These are phyloP conservation scores for Ceramica pisi DNA, from an alignment of 2,888 invertebrate species.

Conservation along the genomic window DNA sequence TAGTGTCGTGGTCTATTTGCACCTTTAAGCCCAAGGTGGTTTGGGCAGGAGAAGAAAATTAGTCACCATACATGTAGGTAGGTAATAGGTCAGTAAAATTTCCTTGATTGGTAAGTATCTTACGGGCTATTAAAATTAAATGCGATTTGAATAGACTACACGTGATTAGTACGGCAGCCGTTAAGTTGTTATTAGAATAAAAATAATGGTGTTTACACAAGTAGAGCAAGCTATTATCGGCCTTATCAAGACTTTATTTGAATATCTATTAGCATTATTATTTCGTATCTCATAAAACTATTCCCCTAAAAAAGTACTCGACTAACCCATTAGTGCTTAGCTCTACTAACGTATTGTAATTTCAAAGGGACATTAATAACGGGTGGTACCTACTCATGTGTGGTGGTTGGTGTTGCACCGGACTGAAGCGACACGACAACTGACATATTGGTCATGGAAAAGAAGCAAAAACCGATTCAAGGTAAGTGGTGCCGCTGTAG, in stretches of 20 bases:
- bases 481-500: conserved; percentile 75
- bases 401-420: conserved; percentile 52
- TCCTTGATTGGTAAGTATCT: conserved; percentile 5
- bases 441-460: conserved; percentile 73
- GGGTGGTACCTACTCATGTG: conserved; percentile 54
- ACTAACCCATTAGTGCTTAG: conserved; percentile 34
- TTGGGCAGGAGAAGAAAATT: conserved; percentile 38
- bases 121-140: conserved; percentile 15
- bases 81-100: conserved; percentile 35
- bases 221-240: conserved; percentile 15
- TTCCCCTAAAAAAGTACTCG: conserved; percentile 18
- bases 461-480: conserved; percentile 78
- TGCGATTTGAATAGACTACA: conserved; percentile 29
- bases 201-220: conserved; percentile 21
- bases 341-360: conserved; percentile 29
- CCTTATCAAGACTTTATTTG: conserved; percentile 24
- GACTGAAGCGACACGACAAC: conserved; percentile 63
- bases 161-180: conserved; percentile 38
- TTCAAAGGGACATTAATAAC: conserved; percentile 48
- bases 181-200: conserved; percentile 4
- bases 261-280: conserved; percentile 33
- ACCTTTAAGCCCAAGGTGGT: conserved; percentile 48
- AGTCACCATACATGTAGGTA: conserved; percentile 10
- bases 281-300: conserved; percentile 30
- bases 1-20: too few relatives aligned